Evolutionary conservation across 2,888 invertebrate species (phyloP).

Genomic region (Cenopis cana): DNA sequence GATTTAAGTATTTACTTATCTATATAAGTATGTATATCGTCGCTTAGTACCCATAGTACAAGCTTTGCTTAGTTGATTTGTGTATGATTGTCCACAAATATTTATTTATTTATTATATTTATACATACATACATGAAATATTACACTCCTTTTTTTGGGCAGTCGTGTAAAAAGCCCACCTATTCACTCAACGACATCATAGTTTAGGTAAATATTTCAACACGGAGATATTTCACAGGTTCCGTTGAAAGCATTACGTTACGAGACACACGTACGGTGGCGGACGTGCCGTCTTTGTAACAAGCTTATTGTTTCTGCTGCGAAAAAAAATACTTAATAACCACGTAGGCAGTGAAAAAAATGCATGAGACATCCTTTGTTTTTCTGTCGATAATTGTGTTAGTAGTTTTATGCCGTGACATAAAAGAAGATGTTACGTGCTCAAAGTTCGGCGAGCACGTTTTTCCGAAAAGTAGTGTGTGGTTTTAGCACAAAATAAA

Average conservation of each 20-base stretch:
- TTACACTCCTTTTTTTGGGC: too few species aligned
- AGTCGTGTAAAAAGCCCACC: conserved; percentile 18
- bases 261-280: conserved; percentile 54
- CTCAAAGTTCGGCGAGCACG: conserved; percentile 6
- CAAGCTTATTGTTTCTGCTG: conserved; percentile 56
- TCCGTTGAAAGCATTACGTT: conserved; percentile 47
- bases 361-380: conserved; percentile 43
- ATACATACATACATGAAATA: too few species aligned
- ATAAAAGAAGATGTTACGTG: conserved; percentile 24
- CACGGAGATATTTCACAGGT: conserved; percentile 34
- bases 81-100: too few species aligned
- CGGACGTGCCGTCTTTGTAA: conserved; percentile 54
- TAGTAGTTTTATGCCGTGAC: conserved; percentile 38
- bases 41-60: too few species aligned
- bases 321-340: conserved; percentile 53
- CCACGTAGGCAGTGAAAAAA: conserved; percentile 42
- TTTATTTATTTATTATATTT: too few species aligned
- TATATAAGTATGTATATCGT: too few species aligned
- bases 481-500: too few species aligned
- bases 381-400: conserved; percentile 36
- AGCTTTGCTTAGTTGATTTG: too few species aligned
- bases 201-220: conserved; percentile 45
- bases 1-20: too few species aligned
- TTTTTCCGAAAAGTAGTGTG: neutral
- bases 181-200: conserved; percentile 27